phyloP scores from a whole-genome alignment of 2,888 invertebrate genomes.

The Plebejus anna region DNA sequence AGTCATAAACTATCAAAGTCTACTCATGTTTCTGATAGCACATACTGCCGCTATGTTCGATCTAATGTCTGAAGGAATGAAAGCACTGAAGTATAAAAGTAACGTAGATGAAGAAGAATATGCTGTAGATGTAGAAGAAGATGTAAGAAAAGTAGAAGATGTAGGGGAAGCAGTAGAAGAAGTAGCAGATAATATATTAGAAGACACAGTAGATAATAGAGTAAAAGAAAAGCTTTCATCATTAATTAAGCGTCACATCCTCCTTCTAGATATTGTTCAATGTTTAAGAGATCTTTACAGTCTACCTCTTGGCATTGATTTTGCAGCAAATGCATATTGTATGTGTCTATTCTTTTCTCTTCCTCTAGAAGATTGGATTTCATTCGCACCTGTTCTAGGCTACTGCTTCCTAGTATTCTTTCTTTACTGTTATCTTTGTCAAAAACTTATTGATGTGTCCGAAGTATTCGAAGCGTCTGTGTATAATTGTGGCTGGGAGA shows the following conservation, averaged over 20 bases:
- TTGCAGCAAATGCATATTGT: conserved; percentile 21
- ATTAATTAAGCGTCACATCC: conserved; percentile 13
- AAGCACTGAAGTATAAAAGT: neutral
- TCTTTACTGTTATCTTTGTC: conserved; percentile 63
- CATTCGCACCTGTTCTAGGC: conserved; percentile 53
- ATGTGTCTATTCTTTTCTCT: conserved; percentile 59
- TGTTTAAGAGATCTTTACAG: conserved; percentile 11
- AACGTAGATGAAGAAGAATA: neutral
- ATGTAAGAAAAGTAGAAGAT: neutral
- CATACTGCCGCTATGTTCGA: conserved; percentile 22
- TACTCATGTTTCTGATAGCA: conserved; percentile 21
- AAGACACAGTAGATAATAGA: neutral
- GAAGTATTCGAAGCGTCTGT: conserved; percentile 57
- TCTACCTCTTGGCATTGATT: conserved; percentile 21
- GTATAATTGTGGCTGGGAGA: conserved; percentile 68
- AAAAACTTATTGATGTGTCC: conserved; percentile 57
- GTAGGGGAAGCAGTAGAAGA: neutral
- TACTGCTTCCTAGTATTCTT: conserved; percentile 63
- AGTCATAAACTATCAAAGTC: conserved; percentile 20
- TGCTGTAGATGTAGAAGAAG: neutral
- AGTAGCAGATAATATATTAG: neutral
- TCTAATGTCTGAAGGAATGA: conserved; percentile 22
- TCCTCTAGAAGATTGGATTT: conserved; percentile 53
- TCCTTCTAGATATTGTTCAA: conserved; percentile 13
- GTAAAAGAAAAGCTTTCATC: neutral